phyloP scores from a whole-genome alignment of 2,113 vertebrate genomes.

The Neopipo cinnamomea region DNA sequence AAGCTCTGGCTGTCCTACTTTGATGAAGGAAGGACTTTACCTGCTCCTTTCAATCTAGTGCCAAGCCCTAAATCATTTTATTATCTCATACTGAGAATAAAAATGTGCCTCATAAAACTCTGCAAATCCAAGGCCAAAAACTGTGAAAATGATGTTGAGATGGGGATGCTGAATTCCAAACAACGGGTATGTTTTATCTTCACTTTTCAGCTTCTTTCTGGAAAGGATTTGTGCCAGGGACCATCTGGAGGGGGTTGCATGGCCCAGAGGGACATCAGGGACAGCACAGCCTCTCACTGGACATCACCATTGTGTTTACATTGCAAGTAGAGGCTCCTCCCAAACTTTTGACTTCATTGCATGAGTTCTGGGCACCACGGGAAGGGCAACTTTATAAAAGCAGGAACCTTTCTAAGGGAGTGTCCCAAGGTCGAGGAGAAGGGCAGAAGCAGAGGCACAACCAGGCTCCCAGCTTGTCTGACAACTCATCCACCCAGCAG shows the following conservation, averaged over 20 bases:
- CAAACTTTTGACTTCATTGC: background rate
- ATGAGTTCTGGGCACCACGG: background rate
- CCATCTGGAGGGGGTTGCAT: background rate
- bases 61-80: constrained; percentile 98
- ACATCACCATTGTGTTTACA: rapidly evolving
- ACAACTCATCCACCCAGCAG: background rate
- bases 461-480: background rate
- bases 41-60: constrained; percentile 94
- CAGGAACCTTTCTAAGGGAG: background rate
- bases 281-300: background rate
- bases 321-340: background rate
- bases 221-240: background rate
- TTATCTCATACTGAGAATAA: constrained; percentile 92
- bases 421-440: background rate
- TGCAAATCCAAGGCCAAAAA: constrained; percentile 89
- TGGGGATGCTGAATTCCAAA: constrained; percentile 94
- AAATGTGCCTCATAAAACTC: constrained; percentile 88
- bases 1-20: constrained; percentile 98
- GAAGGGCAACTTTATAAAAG: background rate
- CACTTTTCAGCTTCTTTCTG: background rate
- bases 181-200: constrained; percentile 75
- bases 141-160: constrained; percentile 89
- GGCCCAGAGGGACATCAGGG: background rate
- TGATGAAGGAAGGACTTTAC: constrained; percentile 94
- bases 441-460: background rate